These are phyloP conservation scores for Horisme vitalbata DNA, from an alignment of 2,888 invertebrate species.

Conservation along the genomic window DNA sequence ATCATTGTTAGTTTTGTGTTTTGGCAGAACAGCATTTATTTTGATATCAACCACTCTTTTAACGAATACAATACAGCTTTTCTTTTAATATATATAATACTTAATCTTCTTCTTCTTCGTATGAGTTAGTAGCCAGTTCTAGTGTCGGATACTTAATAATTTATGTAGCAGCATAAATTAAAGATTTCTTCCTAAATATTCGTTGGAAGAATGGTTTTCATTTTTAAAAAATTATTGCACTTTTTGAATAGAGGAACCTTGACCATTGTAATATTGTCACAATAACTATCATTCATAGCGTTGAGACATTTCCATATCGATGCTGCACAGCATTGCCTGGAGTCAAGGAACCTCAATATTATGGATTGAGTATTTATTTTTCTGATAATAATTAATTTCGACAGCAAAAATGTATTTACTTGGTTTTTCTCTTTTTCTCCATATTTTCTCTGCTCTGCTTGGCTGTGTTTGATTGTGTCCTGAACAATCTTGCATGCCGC, in stretches of 20 bases:
- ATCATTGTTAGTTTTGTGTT: conserved; percentile 60
- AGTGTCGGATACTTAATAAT: no score
- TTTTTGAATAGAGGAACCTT: conserved; percentile 73
- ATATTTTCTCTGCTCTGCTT: conserved; percentile 93
- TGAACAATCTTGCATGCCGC: conserved; percentile 90
- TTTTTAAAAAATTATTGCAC: conserved; percentile 78
- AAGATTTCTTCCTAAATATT: conserved; percentile 21
- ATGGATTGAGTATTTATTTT: conserved; percentile 78
- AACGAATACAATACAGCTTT: conserved; percentile 40
- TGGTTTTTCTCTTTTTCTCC: conserved; percentile 89
- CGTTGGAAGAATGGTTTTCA: conserved; percentile 61
- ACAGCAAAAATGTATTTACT: conserved; percentile 86
- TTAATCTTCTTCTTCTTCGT: no score
- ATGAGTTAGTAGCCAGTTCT: no score
- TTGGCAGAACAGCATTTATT: conserved; percentile 76
- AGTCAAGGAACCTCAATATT: conserved; percentile 74
- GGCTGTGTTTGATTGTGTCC: conserved; percentile 92
- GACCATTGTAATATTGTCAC: conserved; percentile 46
- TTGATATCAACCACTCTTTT: conserved; percentile 58
- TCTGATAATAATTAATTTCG: conserved; percentile 73
- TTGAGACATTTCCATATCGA: conserved; percentile 20
- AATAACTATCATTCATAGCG: conserved; percentile 29
- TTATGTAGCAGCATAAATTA: no score
- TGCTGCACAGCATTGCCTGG: conserved; percentile 32
- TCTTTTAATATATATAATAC: background rate